These are phyloP conservation scores for Lapara coniferarum DNA, from an alignment of 2,888 invertebrate genomes.

Conservation along the genomic window DNA sequence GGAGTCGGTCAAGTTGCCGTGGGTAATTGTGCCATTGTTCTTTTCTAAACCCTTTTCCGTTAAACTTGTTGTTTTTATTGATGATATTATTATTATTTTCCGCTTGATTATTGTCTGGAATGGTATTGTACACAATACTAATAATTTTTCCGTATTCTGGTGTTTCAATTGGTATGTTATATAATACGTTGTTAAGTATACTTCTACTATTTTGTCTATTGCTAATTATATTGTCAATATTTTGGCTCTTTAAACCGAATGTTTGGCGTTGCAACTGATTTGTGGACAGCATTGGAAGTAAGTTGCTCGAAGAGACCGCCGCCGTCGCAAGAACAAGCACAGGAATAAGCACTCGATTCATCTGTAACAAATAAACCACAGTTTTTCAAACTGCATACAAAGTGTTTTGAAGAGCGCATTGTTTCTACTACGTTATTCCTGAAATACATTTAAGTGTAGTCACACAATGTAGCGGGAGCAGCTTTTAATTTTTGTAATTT, in stretches of 20 bases:
- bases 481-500: too few species aligned
- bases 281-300: slow-evolving; percentile 62
- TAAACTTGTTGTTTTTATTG: slow-evolving; percentile 55
- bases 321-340: slow-evolving; percentile 65
- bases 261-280: slow-evolving; percentile 54
- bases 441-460: too few species aligned
- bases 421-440: too few species aligned
- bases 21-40: slow-evolving; percentile 78
- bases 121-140: slow-evolving; percentile 40
- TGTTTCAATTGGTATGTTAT: slow-evolving; percentile 46
- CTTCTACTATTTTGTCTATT: slow-evolving; percentile 58
- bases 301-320: slow-evolving; percentile 70
- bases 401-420: background rate
- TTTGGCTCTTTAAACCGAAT: slow-evolving; percentile 52
- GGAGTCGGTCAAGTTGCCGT: slow-evolving; percentile 70
- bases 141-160: slow-evolving; percentile 33
- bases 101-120: slow-evolving; percentile 48
- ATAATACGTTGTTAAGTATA: slow-evolving; percentile 59
- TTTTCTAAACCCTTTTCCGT: slow-evolving; percentile 67
- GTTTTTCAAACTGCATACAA: background rate
- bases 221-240: slow-evolving; percentile 70
- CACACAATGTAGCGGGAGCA: too few species aligned
- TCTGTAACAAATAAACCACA: slow-evolving; percentile 64
- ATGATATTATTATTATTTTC: slow-evolving; percentile 49
- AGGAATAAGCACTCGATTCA: slow-evolving; percentile 63